Evolutionary conservation across 2,888 invertebrate species (phyloP).

Genomic region (Dione juno): DNA sequence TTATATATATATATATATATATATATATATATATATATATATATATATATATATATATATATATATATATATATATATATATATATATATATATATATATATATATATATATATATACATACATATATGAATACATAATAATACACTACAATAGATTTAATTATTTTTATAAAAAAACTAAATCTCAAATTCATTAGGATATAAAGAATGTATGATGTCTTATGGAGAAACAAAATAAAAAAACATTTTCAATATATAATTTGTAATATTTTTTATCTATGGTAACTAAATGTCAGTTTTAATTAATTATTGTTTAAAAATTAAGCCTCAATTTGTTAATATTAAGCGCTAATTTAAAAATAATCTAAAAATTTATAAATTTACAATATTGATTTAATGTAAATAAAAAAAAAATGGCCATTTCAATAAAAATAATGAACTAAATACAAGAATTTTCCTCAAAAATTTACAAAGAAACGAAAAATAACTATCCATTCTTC

Average conservation of each 20-base stretch:
- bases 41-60: too few relatives aligned
- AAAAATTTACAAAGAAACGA: neutral
- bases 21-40: too few relatives aligned
- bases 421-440: constrained; percentile 6
- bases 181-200: too few relatives aligned
- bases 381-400: constrained; percentile 25
- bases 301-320: constrained; percentile 28
- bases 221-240: neutral
- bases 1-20: too few relatives aligned
- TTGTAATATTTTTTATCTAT: constrained; percentile 33
- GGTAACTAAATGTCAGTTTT: constrained; percentile 35
- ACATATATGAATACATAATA: too few relatives aligned
- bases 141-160: too few relatives aligned
- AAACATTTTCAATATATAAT: constrained; percentile 9
- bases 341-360: constrained; percentile 19
- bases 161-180: too few relatives aligned
- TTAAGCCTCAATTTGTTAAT: constrained; percentile 38
- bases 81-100: too few relatives aligned
- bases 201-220: too few relatives aligned
- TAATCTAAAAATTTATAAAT: constrained; percentile 30
- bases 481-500: neutral
- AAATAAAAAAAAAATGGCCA: constrained; percentile 32
- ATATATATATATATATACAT: too few relatives aligned
- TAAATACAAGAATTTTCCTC: neutral
- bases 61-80: too few relatives aligned